Conservation (phyloP, 1,140 invertebrate species). For the Plodia interpunctella region DNA sequence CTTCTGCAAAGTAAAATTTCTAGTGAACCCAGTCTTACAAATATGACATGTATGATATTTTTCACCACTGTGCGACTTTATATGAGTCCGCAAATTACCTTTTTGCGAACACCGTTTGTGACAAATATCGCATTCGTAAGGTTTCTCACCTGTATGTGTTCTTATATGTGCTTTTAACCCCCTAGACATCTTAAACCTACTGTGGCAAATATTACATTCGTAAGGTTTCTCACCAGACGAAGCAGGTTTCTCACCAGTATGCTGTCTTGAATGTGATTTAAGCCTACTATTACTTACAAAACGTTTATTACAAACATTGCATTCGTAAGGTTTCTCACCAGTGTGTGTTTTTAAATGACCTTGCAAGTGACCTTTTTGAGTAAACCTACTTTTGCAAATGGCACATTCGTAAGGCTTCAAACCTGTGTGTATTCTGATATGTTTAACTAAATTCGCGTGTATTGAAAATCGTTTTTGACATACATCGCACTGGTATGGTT, state of each 20-base stretch:
- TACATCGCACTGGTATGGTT: constrained; percentile 46
- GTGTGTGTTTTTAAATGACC: not conserved
- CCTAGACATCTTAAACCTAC: too few species aligned
- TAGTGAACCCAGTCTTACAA: not conserved
- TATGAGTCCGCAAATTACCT: not conserved
- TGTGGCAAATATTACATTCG: too few species aligned
- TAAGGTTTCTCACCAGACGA: too few species aligned
- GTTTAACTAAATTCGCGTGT: not conserved
- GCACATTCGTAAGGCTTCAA: constrained; percentile 12
- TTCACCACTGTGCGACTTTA: not conserved
- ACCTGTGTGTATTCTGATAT: constrained; percentile 19
- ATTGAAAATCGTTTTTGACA: not conserved
- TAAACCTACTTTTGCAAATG: not conserved
- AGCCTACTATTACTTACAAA: too few species aligned
- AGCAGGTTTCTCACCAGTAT: too few species aligned
- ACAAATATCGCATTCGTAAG: too few species aligned
- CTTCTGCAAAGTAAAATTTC: not conserved
- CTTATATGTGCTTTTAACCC: too few species aligned
- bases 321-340: constrained; percentile 3
- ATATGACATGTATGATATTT: not conserved
- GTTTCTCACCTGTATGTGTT: too few species aligned
- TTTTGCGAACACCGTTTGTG: not conserved
- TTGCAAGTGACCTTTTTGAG: constrained; percentile 5
- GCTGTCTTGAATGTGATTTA: too few species aligned
- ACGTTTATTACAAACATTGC: not conserved